phyloP scores from a whole-genome alignment of 2,797 vertebrate genomes.

The Cuculus canorus region DNA sequence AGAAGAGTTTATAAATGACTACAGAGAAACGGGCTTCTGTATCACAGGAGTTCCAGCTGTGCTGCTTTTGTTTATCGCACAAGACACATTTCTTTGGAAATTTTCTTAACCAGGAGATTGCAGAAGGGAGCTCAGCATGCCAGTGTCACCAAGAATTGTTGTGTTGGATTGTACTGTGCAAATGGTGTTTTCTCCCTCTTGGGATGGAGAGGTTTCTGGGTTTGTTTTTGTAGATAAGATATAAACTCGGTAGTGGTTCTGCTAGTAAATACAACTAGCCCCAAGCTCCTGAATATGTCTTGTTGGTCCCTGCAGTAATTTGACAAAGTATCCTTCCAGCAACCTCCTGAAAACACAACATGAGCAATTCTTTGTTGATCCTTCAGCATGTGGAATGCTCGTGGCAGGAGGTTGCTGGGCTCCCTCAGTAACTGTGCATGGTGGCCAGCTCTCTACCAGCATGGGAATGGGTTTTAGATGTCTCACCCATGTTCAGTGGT shows the following conservation, averaged over 20 bases:
- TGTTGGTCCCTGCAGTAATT: conserved; percentile 25
- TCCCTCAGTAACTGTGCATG: not conserved
- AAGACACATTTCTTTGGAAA: not conserved
- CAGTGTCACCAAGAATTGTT: not conserved
- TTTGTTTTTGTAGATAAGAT: conserved; percentile 51
- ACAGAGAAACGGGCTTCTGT: not conserved
- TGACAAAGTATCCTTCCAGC: conserved; percentile 10
- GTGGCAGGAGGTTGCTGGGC: not conserved
- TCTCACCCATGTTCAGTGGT: not conserved
- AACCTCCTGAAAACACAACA: not conserved
- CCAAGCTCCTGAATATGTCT: not conserved
- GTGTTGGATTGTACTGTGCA: not conserved
- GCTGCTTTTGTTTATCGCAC: conserved; percentile 52
- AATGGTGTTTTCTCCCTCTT: conserved; percentile 21
- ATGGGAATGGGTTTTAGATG: not conserved
- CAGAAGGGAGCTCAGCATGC: conserved; percentile 17
- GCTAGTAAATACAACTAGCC: conserved; percentile 41
- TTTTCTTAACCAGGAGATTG: conserved; percentile 22
- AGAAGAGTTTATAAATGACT: conserved; percentile 56
- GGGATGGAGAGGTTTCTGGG: conserved; percentile 22
- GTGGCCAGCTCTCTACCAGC: not conserved
- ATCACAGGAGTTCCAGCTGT: conserved; percentile 36
- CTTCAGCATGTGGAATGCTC: not conserved
- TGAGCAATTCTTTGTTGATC: not conserved
- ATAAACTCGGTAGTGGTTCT: conserved; percentile 3